phyloP scores from a whole-genome alignment of 2,888 invertebrate genomes.

The Teleiodes luculella region DNA sequence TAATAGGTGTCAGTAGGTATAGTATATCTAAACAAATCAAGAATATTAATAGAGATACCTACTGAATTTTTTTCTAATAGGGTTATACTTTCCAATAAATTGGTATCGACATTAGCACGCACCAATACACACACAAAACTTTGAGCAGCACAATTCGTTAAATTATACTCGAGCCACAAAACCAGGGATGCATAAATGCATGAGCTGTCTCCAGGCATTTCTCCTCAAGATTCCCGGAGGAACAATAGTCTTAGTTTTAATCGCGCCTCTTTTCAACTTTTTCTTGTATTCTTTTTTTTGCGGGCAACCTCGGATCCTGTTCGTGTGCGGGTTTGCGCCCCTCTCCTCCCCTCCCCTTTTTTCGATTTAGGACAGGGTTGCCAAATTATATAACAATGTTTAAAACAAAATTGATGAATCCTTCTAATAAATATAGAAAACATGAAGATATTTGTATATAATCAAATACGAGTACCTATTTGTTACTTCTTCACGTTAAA shows the following conservation, averaged over 20 bases:
- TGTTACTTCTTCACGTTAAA: no score
- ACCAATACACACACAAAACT: no score
- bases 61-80: no score
- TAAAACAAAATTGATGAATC: no score
- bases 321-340: conserved; percentile 59
- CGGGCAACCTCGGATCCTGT: conserved; percentile 51
- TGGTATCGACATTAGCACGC: no score
- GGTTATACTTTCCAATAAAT: not conserved
- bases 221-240: conserved; percentile 47
- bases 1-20: no score
- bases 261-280: conserved; percentile 42
- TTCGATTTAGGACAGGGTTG: conserved; percentile 21
- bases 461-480: no score
- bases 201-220: conserved; percentile 60
- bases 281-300: conserved; percentile 42
- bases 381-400: no score
- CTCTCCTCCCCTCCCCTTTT: conserved; percentile 39
- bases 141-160: conserved; percentile 35
- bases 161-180: conserved; percentile 64
- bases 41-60: no score
- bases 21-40: no score
- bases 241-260: conserved; percentile 76
- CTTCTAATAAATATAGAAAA: no score
- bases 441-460: no score
- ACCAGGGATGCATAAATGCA: conserved; percentile 74